Conservation (phyloP, 2,113 vertebrate species). For the Aldabrachelys gigantea region DNA sequence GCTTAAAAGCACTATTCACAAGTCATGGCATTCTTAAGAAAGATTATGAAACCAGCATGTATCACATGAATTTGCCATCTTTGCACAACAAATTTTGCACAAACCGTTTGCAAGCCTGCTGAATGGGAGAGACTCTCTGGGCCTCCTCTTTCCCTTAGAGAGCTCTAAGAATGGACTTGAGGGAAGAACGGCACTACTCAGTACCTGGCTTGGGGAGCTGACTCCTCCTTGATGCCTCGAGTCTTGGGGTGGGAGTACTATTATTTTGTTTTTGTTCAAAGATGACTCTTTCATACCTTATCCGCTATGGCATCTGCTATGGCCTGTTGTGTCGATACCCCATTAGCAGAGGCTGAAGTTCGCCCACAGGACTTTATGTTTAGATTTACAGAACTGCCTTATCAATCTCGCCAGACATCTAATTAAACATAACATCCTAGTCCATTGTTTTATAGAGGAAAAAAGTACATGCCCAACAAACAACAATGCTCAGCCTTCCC, state of each 20-base stretch:
- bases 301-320: too few species aligned
- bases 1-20: neutral
- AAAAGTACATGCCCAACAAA: neutral
- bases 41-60: neutral
- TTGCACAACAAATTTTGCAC: neutral
- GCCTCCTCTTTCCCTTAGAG: neutral
- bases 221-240: neutral
- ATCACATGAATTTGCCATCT: neutral
- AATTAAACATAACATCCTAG: neutral
- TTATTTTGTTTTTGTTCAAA: neutral
- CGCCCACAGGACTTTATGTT: too few species aligned
- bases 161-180: neutral
- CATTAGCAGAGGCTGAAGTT: neutral
- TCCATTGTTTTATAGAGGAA: neutral
- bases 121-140: neutral
- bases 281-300: too few species aligned
- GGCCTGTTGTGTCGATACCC: neutral
- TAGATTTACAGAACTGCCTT: too few species aligned
- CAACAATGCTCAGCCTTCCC: rapidly evolving
- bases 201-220: neutral
- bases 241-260: neutral
- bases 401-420: too few species aligned
- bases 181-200: neutral
- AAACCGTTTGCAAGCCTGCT: neutral
- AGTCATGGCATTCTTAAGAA: neutral